Conservation (phyloP, 2,888 invertebrate species). For the Aplocera efformata region DNA sequence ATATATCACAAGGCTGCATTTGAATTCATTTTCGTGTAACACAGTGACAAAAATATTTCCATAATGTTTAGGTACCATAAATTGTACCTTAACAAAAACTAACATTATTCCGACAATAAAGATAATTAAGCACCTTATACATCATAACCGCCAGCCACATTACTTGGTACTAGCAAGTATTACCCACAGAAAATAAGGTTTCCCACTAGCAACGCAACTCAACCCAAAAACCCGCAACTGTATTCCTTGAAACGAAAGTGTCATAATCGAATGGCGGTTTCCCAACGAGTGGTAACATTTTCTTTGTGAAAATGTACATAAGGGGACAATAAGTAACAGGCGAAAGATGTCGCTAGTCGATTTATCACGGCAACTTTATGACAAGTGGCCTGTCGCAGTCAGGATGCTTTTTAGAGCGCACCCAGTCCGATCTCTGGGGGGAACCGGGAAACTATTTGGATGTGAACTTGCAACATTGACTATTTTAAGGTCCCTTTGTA, state of each 20-base stretch:
- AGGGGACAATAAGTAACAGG: constrained; percentile 72
- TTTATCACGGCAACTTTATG: constrained; percentile 74
- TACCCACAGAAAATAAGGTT: constrained; percentile 40
- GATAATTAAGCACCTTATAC: constrained; percentile 65
- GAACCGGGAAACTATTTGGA: constrained; percentile 26
- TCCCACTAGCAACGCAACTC: constrained; percentile 20
- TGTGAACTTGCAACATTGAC: constrained; percentile 1
- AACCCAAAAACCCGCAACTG: constrained; percentile 2
- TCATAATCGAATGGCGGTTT: constrained; percentile 14
- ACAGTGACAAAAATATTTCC: too few species aligned
- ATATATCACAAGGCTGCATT: too few species aligned
- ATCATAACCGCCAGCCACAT: constrained; percentile 65
- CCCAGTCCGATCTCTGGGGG: constrained; percentile 32
- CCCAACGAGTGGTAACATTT: constrained; percentile 8
- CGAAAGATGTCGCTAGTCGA: constrained; percentile 67
- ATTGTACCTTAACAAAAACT: constrained; percentile 26
- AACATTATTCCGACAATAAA: constrained; percentile 42
- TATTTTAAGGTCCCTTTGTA: too few species aligned
- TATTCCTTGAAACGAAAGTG: constrained; percentile 5
- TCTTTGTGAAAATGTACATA: constrained; percentile 43
- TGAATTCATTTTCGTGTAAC: too few species aligned
- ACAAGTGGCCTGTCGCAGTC: constrained; percentile 71
- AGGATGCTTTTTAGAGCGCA: constrained; percentile 71
- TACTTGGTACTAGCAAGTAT: constrained; percentile 49
- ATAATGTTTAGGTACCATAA: too few species aligned